Evolutionary conservation across 2,888 invertebrate species (phyloP), one percentile per base, ranked within the genome.

Genomic region (Nyleta sp.): DNA sequence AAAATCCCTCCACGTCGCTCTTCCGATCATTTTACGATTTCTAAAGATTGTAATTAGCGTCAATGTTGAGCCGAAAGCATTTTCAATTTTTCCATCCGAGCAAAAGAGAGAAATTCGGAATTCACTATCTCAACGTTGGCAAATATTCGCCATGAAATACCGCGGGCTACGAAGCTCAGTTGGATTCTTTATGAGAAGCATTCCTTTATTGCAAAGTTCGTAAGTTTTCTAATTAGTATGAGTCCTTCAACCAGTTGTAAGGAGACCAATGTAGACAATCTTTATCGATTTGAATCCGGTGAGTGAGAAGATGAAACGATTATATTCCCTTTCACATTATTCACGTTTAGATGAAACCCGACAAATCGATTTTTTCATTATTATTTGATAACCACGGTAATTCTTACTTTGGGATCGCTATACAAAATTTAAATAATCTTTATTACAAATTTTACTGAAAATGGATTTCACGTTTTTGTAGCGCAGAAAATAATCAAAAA

Each of bases 171-270:
- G 38, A n/a, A 52, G 53, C 31, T 67, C 48, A 55, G 62, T 28
- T 22, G 48, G 72, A 64, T 15, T 74, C 67, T 74, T 67, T 52
- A 68, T 55, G 74, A 53, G 40, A 40, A 33, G 40, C 60, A 60
- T 59, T 75, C 62, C 62, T 53, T 53, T 35, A 59, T 65, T 67
- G 62, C 57, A 68, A 74, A 75, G 68, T 71, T 79, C 52, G 80
- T 80, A 86, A 86, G 84, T 86, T 86, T 86, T 84, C 85, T 86
- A 86, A 86, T 86, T 86, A 86, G 84, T 83, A 84, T 82, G 80
- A 83, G 81, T 83, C 81, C 83, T 79, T 62, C 72, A 83, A 83
- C 67, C 81, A 80, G 82, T 50, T 68, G 48, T 68, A 33, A 53
- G 17, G 17, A 55, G 38, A 62, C 55, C 18, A 33, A 68, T 62